Percentiles rank a stretch among this genome's conserved stretches.
Conservation (phyloP, 2,797 vertebrate genomes). For the Gymnoscopelus braueri region DNA sequence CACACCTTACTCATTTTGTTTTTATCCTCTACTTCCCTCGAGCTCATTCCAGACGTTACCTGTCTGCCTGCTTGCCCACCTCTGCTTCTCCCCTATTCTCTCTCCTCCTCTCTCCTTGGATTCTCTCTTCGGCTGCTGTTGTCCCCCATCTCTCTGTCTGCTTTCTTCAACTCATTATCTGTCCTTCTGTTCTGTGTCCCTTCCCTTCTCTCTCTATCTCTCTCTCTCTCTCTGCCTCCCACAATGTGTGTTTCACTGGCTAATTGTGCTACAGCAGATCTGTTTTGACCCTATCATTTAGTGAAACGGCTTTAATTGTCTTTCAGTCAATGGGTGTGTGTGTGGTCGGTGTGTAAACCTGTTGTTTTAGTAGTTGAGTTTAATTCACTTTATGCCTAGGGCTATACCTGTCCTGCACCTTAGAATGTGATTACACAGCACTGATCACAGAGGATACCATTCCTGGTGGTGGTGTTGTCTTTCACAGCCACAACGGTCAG, state of each 20-base stretch:
- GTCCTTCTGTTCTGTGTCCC: conserved; percentile 16
- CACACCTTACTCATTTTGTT: conserved; percentile 36
- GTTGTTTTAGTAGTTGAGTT: conserved; percentile 20
- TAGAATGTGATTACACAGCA: conserved; percentile 12
- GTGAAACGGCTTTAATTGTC: background rate
- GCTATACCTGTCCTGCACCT: conserved; percentile 20
- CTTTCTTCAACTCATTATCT: conserved; percentile 37
- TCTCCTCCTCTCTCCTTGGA: background rate
- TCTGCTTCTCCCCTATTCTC: background rate
- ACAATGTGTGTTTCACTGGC: no score
- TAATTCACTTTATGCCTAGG: conserved; percentile 11
- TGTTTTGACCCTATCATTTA: conserved; percentile 2
- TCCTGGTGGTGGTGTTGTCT: conserved; percentile 31
- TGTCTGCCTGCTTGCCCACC: background rate
- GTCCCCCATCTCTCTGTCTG: background rate
- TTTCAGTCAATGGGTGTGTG: conserved; percentile 4
- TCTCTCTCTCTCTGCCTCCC: background rate
- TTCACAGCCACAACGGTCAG: conserved; percentile 7
- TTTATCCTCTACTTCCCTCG: conserved; percentile 16
- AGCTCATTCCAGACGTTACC: conserved; percentile 6
- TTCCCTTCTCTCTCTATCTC: conserved; percentile 8
- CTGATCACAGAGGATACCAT: conserved; percentile 21
- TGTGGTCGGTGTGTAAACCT: conserved; percentile 4
- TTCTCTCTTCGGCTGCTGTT: background rate
- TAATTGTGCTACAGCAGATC: conserved; percentile 1